phyloP scores from a whole-genome alignment of 2,797 vertebrate genomes.

The Poecilia picta region DNA sequence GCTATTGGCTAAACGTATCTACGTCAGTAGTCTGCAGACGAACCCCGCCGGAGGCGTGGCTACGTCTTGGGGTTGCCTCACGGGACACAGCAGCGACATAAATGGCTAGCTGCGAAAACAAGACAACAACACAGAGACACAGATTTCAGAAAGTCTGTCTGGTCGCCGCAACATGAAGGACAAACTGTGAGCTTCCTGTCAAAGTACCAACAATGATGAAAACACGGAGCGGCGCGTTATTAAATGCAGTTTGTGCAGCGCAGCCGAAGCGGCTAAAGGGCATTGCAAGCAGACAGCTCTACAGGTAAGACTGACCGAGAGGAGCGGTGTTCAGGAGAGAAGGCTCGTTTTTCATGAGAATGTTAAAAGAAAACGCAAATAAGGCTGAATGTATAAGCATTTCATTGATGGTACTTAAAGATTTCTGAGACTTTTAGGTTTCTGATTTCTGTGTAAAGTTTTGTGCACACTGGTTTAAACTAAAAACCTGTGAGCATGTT shows the following conservation, averaged over 20 bases:
- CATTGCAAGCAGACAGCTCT: slow-evolving; percentile 46
- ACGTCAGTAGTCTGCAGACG: neutral
- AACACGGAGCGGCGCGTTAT: slow-evolving; percentile 39
- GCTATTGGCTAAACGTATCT: slow-evolving; percentile 62
- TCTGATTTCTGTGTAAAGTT: neutral
- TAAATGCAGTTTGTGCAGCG: slow-evolving; percentile 28
- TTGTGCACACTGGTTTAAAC: neutral
- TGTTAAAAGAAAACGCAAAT: neutral
- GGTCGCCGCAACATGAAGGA: slow-evolving; percentile 20
- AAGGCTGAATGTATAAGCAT: neutral
- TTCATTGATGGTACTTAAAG: too few relatives aligned
- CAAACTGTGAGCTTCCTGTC: neutral
- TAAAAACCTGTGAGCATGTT: neutral
- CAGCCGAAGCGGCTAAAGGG: slow-evolving; percentile 46
- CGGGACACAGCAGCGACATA: neutral
- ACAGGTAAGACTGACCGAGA: slow-evolving; percentile 64
- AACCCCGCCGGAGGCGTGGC: neutral
- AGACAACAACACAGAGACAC: neutral
- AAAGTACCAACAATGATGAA: slow-evolving; percentile 64
- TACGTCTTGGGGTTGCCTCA: neutral
- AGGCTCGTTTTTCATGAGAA: neutral
- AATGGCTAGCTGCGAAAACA: neutral
- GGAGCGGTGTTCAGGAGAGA: neutral
- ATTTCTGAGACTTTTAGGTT: neutral
- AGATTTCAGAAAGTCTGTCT: neutral